Evolutionary conservation across 2,888 invertebrate species (phyloP).

Genomic region (Ormyrus pomaceus): DNA sequence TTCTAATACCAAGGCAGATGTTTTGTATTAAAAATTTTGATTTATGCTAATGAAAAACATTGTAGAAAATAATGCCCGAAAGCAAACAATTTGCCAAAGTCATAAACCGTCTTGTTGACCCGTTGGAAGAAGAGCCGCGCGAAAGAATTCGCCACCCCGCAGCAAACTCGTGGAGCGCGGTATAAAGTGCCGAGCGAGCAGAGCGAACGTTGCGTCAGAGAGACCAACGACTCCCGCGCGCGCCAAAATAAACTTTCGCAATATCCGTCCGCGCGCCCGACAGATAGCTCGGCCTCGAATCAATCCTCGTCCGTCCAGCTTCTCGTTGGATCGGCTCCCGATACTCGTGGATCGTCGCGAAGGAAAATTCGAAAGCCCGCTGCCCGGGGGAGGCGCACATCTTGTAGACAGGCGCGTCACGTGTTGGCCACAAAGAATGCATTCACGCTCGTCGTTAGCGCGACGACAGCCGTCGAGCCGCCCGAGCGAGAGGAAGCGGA

Average conservation of each 20-base stretch:
- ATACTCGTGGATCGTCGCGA: too few relatives aligned
- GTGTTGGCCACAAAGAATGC: conserved; percentile 48
- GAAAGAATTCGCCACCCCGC: conserved; percentile 22
- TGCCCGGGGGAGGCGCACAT: conserved; percentile 21
- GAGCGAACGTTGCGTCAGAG: conserved; percentile 20
- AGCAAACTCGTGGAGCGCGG: background rate
- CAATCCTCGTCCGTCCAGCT: background rate
- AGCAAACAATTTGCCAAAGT: too few relatives aligned
- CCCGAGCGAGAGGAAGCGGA: background rate
- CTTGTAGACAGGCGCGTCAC: conserved; percentile 46
- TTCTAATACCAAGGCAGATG: too few relatives aligned
- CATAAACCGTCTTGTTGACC: too few relatives aligned
- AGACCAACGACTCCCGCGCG: conserved; percentile 9
- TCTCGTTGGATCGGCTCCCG: too few relatives aligned
- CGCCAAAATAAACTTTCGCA: conserved; percentile 10
- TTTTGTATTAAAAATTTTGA: too few relatives aligned
- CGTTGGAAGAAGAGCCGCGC: too few relatives aligned
- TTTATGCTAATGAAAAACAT: too few relatives aligned
- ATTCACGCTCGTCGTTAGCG: conserved; percentile 40
- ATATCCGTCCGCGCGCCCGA: background rate
- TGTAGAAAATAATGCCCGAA: too few relatives aligned
- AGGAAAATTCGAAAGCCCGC: too few relatives aligned
- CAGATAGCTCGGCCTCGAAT: background rate
- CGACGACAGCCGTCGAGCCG: background rate
- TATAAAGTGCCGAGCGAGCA: conserved; percentile 19